These are phyloP conservation scores for Machimus rusticus DNA, from an alignment of 2,888 invertebrate species.

Conservation along the genomic window DNA sequence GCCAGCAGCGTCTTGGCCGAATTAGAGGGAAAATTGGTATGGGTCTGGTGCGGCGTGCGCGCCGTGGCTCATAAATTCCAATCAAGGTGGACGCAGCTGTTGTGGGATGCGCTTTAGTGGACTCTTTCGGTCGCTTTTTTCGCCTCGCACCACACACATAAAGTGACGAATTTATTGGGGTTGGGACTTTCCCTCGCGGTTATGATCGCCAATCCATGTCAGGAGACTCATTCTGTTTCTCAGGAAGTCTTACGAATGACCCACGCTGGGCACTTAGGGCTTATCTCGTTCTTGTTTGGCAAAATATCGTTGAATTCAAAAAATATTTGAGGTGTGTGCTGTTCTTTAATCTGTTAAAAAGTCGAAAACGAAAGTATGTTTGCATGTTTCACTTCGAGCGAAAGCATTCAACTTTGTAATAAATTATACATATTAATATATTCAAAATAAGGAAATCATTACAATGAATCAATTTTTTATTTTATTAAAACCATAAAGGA, in stretches of 20 bases:
- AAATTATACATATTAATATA: no score
- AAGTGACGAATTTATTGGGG: background rate
- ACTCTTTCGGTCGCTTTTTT: background rate
- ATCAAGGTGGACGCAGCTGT: background rate
- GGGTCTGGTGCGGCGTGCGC: background rate
- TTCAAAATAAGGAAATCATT: no score
- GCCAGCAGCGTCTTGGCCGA: background rate
- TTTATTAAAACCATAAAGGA: no score
- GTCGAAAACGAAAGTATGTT: background rate
- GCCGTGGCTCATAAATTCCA: background rate
- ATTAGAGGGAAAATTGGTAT: background rate
- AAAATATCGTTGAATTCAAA: background rate
- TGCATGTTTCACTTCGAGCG: background rate
- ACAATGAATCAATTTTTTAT: no score
- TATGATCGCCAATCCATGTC: background rate
- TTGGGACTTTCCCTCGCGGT: background rate
- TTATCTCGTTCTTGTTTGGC: background rate
- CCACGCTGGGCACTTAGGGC: background rate
- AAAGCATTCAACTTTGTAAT: no score
- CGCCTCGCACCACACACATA: background rate
- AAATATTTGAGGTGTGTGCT: background rate
- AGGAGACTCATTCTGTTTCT: background rate
- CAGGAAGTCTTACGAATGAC: background rate
- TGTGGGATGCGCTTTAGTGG: background rate
- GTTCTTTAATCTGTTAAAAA: background rate